Evolutionary conservation across 2,797 vertebrate species (phyloP), one percentile per base, ranked within the genome.

Genomic region (Falco novaeseelandiae): DNA sequence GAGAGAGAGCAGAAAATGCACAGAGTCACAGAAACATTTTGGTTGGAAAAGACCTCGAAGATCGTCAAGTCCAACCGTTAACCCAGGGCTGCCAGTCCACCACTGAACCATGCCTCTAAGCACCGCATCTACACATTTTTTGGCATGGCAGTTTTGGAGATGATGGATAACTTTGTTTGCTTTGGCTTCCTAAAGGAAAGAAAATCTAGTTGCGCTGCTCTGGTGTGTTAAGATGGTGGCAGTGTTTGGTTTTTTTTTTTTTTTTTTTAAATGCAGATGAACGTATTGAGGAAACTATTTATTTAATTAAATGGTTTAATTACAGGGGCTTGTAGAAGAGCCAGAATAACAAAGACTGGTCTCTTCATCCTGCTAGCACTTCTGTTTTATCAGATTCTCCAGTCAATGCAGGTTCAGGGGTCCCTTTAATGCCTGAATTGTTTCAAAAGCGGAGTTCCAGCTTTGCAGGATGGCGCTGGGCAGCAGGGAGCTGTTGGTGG

Each of bases 401-500:
- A 36, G 27, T n/a, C 61, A 65, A 0, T 32, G 61, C 0, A 1
- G 87, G 30, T 34, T 69, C 66, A 82, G 32, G 8, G 12, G 2
- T 80, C 27, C 9, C 15, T 79, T 54, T 85, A 80, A 70, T 36
- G 42, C 17, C 48, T 29, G 7, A 1, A 0, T 29, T 27, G 22
- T 48, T 94, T 16, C 30, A 89, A 79, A 93, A 69, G 30, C 5
- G 0, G 0, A 54, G 15, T 82, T 84, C 23, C n/a, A 42, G 14
- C 51, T 66, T 66, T 89, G 32, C 36, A 79, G 58, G 59, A 54
- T 58, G 78, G 44, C 16, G 7, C 14, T 54, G 16, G 11, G 42
- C 51, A 85, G 32, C 71, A 58, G 54, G 21, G 67, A 58, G 26
- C 14, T 62, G 23, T 9, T 2, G 0, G 27, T 83, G 48, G 14